Conservation (phyloP, 2,888 invertebrate species). For the Andricus quercusramuli region DNA sequence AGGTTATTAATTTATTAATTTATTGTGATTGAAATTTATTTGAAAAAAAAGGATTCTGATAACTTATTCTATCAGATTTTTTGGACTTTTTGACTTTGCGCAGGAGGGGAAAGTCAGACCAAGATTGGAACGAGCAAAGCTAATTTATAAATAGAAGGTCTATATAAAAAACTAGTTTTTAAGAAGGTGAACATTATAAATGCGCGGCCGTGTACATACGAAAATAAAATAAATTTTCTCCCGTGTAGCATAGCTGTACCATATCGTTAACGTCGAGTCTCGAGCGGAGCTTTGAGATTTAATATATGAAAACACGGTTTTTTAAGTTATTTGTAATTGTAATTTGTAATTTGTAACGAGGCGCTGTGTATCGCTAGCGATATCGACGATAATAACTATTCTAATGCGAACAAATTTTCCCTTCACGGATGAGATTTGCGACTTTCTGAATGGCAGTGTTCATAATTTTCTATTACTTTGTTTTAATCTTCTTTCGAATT, state of each 20-base stretch:
- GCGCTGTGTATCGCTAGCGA: constrained; percentile 39
- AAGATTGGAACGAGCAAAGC: constrained; percentile 38
- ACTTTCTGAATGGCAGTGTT: background rate
- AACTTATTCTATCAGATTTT: constrained; percentile 8
- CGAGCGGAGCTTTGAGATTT: constrained; percentile 39
- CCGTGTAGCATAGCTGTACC: constrained; percentile 49
- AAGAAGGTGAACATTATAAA: constrained; percentile 29
- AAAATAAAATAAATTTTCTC: constrained; percentile 43
- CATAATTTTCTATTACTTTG: background rate
- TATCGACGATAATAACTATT: constrained; percentile 41
- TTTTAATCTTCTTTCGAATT: background rate
- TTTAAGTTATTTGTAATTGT: constrained; percentile 42
- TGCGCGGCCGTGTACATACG: constrained; percentile 43
- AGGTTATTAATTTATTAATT: background rate
- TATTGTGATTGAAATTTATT: background rate
- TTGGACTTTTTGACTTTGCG: constrained; percentile 27
- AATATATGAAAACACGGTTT: constrained; percentile 43
- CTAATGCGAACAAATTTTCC: constrained; percentile 16
- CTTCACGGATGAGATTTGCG: constrained; percentile 25
- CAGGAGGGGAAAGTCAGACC: constrained; percentile 30
- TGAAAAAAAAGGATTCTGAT: background rate
- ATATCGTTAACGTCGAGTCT: constrained; percentile 44
- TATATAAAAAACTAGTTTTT: constrained; percentile 18
- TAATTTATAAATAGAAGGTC: constrained; percentile 44
- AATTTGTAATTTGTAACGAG: constrained; percentile 32